Base-by-base conservation (phyloP, 2,113 vertebrate species). In the Stictonetta naevosa region DNA sequence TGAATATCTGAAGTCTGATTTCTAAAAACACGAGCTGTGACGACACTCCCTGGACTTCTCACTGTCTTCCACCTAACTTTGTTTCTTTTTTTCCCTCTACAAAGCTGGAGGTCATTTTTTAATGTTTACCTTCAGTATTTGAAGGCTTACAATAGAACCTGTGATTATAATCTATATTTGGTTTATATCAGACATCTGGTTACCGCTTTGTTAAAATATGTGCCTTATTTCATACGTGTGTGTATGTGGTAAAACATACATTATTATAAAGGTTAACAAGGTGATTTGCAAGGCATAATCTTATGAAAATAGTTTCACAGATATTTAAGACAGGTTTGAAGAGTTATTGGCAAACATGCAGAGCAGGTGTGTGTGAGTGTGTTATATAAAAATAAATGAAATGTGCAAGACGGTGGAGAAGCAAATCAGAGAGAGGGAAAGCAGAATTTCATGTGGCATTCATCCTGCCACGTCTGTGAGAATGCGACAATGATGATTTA, bases 361-460 rank as follows among this genome's bases (percentile, higher is more conserved):
- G 69, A 64, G 77, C 34, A 52, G 46, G 69, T 89, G 38, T 40
- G 23, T 81, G 22, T 81, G 28, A 56, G 42, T 71, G 23, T 58
- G 23, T 33, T 40, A 31, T 62, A 15, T 67, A 83, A 91, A 91
- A 88, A 90, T 88, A 92, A 86, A 89, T 89, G 66, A 56, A 81
- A 93, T 75, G 64, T 68, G 44, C 64, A 66, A 55, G 58, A 59
- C 40, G 80, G 67, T 42, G 59, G 23, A 93, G 74, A 88, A 85
- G 50, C 60, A 86, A 79, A 87, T 71, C 53, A 55, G 58, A 89
- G 77, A 50, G 36, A 80, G 69, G 64, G 33, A 93, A 92, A 90
- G 74, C 44, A 92, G 55, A 90, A 80, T 90, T 93, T 92, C 91
- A 88, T 79, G 84, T 96, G 95, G 90, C 91, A 80, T 92, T 95